Evolutionary conservation across 2,888 invertebrate species (phyloP).

Genomic region (Bellardia pandia): DNA sequence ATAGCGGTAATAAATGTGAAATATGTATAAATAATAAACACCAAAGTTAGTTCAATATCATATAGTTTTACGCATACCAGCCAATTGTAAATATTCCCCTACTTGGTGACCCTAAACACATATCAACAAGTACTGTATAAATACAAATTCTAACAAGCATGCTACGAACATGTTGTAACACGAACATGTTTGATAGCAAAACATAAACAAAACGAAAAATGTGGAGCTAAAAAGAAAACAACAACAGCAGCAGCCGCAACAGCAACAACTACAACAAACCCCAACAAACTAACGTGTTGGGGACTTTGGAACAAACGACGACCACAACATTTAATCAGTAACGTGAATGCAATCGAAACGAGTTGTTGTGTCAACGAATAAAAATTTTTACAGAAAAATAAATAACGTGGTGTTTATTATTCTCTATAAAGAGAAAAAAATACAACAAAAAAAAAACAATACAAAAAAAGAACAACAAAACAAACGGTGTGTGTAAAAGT

Average conservation of each 20-base stretch:
- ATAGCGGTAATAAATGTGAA: too few relatives aligned
- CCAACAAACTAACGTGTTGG: slow-evolving; percentile 72
- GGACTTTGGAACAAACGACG: slow-evolving; percentile 66
- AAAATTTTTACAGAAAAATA: slow-evolving; percentile 55
- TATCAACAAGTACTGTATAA: slow-evolving; percentile 69
- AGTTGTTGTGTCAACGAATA: slow-evolving; percentile 77
- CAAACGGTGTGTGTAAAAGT: slow-evolving; percentile 56
- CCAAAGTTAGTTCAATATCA: too few relatives aligned
- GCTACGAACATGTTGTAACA: slow-evolving; percentile 60
- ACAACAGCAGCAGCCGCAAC: slow-evolving; percentile 59
- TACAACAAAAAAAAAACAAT: slow-evolving; percentile 59
- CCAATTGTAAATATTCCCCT: neutral
- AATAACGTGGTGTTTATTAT: slow-evolving; percentile 67
- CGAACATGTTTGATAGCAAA: slow-evolving; percentile 55
- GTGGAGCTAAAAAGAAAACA: slow-evolving; percentile 63
- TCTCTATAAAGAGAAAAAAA: slow-evolving; percentile 55
- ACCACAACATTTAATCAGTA: slow-evolving; percentile 77
- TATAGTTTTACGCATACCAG: neutral
- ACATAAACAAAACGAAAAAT: slow-evolving; percentile 70
- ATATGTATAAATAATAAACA: too few relatives aligned
- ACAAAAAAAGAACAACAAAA: slow-evolving; percentile 68
- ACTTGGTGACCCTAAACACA: slow-evolving; percentile 5
- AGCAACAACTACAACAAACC: slow-evolving; percentile 65
- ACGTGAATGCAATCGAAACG: slow-evolving; percentile 81
- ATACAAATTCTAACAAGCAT: slow-evolving; percentile 31